Conservation (phyloP, 2,113 vertebrate species). For the Zosterops hypoxanthus region DNA sequence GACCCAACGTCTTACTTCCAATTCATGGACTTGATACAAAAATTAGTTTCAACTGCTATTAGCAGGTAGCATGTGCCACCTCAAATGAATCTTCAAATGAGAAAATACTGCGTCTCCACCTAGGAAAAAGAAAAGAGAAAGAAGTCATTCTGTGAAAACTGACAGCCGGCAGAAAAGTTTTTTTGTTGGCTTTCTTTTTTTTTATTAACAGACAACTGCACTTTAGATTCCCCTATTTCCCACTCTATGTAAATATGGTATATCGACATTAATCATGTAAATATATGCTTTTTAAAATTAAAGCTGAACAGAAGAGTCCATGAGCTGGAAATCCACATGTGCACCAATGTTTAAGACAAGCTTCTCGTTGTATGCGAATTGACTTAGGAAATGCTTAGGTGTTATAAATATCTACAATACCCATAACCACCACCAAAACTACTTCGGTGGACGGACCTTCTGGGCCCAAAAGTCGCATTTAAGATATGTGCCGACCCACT, state of each 20-base stretch:
- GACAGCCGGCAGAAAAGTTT: conserved; percentile 19
- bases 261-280: conserved; percentile 77
- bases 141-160: conserved; percentile 60
- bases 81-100: conserved; percentile 84
- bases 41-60: conserved; percentile 83
- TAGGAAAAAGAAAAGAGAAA: conserved; percentile 80
- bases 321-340: conserved; percentile 87
- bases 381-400: conserved; percentile 62
- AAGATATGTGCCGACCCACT: conserved; percentile 68
- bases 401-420: conserved; percentile 28
- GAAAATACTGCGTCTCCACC: conserved; percentile 86
- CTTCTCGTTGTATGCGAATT: conserved; percentile 53
- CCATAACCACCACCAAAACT: conserved; percentile 49
- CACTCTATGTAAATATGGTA: conserved; percentile 76
- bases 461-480: conserved; percentile 63
- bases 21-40: conserved; percentile 81
- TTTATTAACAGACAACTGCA: conserved; percentile 62
- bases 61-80: conserved; percentile 81
- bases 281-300: conserved; percentile 78
- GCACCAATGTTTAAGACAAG: conserved; percentile 75
- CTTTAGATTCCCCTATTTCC: conserved; percentile 72
- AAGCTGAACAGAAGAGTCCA: conserved; percentile 83
- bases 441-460: conserved; percentile 62
- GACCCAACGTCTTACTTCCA: conserved; percentile 80
- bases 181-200: neutral